Evolutionary conservation across 2,113 vertebrate genomes (phyloP), one percentile per base, ranked within the genome.

Genomic region (Cygnus atratus): DNA sequence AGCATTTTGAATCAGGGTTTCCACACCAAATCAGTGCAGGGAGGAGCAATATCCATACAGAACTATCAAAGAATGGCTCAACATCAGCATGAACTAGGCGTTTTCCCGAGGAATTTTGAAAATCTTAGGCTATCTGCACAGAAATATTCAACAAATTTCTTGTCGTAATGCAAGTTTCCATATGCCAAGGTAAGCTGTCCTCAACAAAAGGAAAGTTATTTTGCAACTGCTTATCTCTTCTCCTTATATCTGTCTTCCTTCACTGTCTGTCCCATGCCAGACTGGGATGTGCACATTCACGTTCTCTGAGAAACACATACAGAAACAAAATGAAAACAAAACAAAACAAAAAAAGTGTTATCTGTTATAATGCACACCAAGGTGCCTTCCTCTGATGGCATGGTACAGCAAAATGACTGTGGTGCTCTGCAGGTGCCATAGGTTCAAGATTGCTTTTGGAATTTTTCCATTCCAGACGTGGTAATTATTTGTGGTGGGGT

Each of bases 31-130:
- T 17, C 58, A 35, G 43, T 3, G 15, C 54, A 50, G 48, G 54
- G 50, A 92, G 62, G 71, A 83, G 55, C 29, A 79, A 79, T 55
- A 68, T 85, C 67, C 39, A n/a, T 4, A 44, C 21, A 87, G 26
- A 20, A 3, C 44, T 25, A 35, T 37, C 54, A 68, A 82, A 44
- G 58, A 80, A 65, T 2, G 21, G 62, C 63, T 92, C 44, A 44
- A 48, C 0, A 0, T 29, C 8, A 72, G 54, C 29, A 43, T 67
- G 55, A 81, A 61, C 33, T 3, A 73, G 31, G 37, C 13, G 11
- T 26, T 86, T 63, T 72, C 55, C 41, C 0, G 13, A 52, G 65
- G 41, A 72, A 24, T 20, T 73, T 19, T 48, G 33, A 52, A 75
- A 74, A 80, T 7, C 35, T 44, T 41, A 11, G 26, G 25, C 81